Conservation (phyloP, 2,888 invertebrate species). For the Sericinus montela region DNA sequence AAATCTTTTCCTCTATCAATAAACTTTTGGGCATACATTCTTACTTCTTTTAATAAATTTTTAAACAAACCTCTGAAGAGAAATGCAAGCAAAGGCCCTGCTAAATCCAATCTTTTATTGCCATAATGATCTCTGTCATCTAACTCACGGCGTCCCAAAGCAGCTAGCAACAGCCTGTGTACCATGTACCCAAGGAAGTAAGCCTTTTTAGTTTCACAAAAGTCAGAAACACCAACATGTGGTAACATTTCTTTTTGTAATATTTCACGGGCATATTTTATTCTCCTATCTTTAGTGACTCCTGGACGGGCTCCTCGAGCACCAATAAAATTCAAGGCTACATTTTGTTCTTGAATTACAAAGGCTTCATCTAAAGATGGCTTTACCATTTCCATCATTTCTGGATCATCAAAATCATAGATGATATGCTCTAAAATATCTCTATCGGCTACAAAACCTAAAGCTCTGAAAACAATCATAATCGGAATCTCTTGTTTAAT, state of each 20-base stretch:
- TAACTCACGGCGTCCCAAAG: slow-evolving; percentile 96
- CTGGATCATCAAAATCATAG: slow-evolving; percentile 99
- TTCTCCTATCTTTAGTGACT: slow-evolving; percentile 98
- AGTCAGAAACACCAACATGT: slow-evolving; percentile 99
- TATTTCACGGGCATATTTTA: slow-evolving; percentile 99
- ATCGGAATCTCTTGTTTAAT: slow-evolving; percentile 99
- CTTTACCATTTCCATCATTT: slow-evolving; percentile 99
- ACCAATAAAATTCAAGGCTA: slow-evolving; percentile 99
- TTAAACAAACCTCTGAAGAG: slow-evolving; percentile 97
- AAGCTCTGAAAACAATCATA: slow-evolving; percentile 99
- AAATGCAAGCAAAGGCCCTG: slow-evolving; percentile 97
- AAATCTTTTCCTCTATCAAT: slow-evolving; percentile 99
- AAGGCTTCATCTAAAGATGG: slow-evolving; percentile 99
- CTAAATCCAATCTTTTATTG: slow-evolving; percentile 98
- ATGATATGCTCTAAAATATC: slow-evolving; percentile 99
- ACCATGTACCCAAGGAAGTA: slow-evolving; percentile 99
- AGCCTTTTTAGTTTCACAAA: slow-evolving; percentile 99
- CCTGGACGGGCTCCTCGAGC: slow-evolving; percentile 98
- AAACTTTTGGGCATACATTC: slow-evolving; percentile 99
- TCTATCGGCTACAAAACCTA: slow-evolving; percentile 99
- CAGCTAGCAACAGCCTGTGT: slow-evolving; percentile 95
- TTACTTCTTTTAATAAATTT: slow-evolving; percentile 97
- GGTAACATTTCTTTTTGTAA: slow-evolving; percentile 99
- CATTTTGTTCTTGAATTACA: slow-evolving; percentile 99
- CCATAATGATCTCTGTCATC: slow-evolving; percentile 99